These are phyloP conservation scores for Macrophya annulata DNA, from an alignment of 2,888 invertebrate genomes.

Conservation along the genomic window DNA sequence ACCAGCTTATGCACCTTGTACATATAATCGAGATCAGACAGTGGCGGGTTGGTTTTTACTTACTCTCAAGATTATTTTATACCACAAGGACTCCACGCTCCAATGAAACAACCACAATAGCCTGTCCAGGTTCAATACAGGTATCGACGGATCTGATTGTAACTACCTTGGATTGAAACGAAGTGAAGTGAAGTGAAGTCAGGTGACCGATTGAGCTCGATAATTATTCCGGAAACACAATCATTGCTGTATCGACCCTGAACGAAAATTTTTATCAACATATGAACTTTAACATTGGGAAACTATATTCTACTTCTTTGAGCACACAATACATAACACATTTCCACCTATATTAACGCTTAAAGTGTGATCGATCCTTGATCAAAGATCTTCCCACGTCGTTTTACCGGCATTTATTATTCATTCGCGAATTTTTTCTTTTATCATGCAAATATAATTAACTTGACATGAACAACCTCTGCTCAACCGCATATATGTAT, in stretches of 20 bases:
- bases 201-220: slow-evolving; percentile 42
- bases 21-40: slow-evolving; percentile 42
- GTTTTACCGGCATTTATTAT: neutral
- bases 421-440: neutral
- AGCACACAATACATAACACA: neutral
- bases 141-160: slow-evolving; percentile 49
- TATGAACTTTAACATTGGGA: slow-evolving; percentile 2
- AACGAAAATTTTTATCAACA: slow-evolving; percentile 16
- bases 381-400: slow-evolving; percentile 21
- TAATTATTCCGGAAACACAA: slow-evolving; percentile 53
- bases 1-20: slow-evolving; percentile 52
- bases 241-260: slow-evolving; percentile 30
- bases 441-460: slow-evolving; percentile 4
- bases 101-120: slow-evolving; percentile 54
- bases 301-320: neutral
- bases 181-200: slow-evolving; percentile 44
- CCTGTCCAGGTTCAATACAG: slow-evolving; percentile 46
- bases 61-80: slow-evolving; percentile 44
- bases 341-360: neutral
- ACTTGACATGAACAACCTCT: slow-evolving; percentile 12
- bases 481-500: neutral
- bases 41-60: slow-evolving; percentile 44
- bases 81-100: slow-evolving; percentile 57
- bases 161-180: slow-evolving; percentile 43
- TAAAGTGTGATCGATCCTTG: slow-evolving; percentile 16